phyloP scores from a whole-genome alignment of 2,888 invertebrate genomes.

The Cantharis nigra region DNA sequence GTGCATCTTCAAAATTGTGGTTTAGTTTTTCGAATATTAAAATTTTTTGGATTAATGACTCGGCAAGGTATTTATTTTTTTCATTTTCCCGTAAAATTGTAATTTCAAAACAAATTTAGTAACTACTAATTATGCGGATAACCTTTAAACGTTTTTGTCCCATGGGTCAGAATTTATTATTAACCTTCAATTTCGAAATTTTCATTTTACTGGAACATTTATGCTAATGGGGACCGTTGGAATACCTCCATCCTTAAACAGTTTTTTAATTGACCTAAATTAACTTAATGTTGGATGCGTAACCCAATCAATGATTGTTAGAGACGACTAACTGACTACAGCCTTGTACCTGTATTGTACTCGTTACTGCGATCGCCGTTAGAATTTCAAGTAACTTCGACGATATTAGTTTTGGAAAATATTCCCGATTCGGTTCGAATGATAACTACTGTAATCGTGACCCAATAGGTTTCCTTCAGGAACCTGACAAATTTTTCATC shows the following conservation, averaged over 20 bases:
- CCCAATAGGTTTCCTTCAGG: background rate
- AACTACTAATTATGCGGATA: background rate
- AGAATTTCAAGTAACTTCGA: background rate
- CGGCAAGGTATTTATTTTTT: background rate
- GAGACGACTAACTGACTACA: background rate
- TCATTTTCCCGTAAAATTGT: background rate
- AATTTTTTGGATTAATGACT: background rate
- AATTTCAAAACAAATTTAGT: background rate
- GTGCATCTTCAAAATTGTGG: background rate
- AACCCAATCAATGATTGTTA: constrained; percentile 3
- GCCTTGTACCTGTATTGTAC: background rate
- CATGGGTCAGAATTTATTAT: background rate
- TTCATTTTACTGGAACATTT: background rate
- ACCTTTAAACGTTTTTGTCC: background rate
- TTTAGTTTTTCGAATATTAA: background rate
- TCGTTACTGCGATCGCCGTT: background rate
- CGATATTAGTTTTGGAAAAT: background rate
- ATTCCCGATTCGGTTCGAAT: background rate
- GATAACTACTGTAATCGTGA: background rate
- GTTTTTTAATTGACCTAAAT: constrained; percentile 1
- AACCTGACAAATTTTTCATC: background rate
- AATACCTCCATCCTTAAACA: background rate
- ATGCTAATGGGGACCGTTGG: background rate
- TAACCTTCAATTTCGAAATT: background rate
- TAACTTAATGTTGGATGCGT: constrained; percentile 1